Conservation (phyloP, 64 coral and sea anemone genomes). For the Pocillopora damicornis region DNA sequence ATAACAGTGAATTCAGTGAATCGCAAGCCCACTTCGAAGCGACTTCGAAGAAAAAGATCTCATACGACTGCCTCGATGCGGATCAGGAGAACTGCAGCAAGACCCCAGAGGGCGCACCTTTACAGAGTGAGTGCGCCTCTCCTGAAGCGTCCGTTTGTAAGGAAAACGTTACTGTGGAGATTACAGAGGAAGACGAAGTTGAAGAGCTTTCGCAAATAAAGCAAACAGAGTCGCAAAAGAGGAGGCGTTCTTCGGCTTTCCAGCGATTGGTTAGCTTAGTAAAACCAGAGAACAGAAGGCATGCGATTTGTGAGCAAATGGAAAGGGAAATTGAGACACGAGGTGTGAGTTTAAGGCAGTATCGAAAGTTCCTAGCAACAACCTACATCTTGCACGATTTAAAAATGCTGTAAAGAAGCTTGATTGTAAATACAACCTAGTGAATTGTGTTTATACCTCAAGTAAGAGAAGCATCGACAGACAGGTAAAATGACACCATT, state of each 20-base stretch:
- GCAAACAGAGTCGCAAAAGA: not conserved
- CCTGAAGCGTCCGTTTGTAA: not conserved
- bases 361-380: constrained; percentile 42
- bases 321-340: constrained; percentile 45
- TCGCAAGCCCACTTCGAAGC: not conserved
- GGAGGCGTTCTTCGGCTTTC: constrained; percentile 21
- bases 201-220: not conserved
- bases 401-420: not conserved
- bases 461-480: not conserved
- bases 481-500: not conserved
- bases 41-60: not conserved
- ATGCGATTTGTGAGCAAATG: constrained; percentile 71
- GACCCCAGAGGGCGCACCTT: not conserved
- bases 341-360: constrained; percentile 47
- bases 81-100: not conserved
- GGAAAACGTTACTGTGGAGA: not conserved
- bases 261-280: constrained; percentile 18
- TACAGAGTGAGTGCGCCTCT: not conserved
- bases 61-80: not conserved
- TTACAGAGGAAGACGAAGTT: not conserved
- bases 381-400: constrained; percentile 23
- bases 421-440: too few species aligned
- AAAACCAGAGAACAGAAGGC: constrained; percentile 8
- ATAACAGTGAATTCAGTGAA: not conserved
- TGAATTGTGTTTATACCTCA: not conserved